Evolutionary conservation across 2,113 vertebrate species (phyloP).

Genomic region (Leiothrix lutea): DNA sequence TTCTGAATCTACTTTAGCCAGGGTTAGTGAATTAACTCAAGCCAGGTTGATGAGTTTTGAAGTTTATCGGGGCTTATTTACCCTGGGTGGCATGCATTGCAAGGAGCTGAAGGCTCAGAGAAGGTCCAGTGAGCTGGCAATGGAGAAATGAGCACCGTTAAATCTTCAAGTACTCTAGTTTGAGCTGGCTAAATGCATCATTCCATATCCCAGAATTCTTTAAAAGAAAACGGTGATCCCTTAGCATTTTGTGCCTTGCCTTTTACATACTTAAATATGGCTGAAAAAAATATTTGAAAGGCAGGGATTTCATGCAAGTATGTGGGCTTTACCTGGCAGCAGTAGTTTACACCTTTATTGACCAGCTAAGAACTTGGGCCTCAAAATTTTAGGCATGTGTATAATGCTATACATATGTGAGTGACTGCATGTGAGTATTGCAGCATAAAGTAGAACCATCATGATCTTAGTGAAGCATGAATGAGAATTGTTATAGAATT

Average conservation of each 20-base stretch:
- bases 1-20: neutral
- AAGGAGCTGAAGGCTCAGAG: neutral
- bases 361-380: neutral
- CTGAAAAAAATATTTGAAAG: neutral
- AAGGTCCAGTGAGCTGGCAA: neutral
- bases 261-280: neutral
- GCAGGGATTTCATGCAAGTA: neutral
- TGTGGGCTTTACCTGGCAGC: neutral
- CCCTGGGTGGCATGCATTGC: fast-evolving
- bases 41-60: fast-evolving
- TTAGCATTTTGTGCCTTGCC: neutral
- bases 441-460: neutral
- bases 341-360: neutral
- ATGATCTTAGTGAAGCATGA: slow-evolving; percentile 9
- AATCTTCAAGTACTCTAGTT: neutral
- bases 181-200: neutral
- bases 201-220: neutral
- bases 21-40: neutral
- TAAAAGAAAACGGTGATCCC: neutral
- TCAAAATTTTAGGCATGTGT: neutral
- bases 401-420: neutral
- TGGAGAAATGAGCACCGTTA: neutral
- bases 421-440: neutral
- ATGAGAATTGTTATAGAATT: slow-evolving; percentile 22
- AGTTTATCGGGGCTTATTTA: neutral